These are phyloP conservation scores for Pachypeltis micranthus DNA, from an alignment of 1,140 invertebrate genomes.

Conservation along the genomic window DNA sequence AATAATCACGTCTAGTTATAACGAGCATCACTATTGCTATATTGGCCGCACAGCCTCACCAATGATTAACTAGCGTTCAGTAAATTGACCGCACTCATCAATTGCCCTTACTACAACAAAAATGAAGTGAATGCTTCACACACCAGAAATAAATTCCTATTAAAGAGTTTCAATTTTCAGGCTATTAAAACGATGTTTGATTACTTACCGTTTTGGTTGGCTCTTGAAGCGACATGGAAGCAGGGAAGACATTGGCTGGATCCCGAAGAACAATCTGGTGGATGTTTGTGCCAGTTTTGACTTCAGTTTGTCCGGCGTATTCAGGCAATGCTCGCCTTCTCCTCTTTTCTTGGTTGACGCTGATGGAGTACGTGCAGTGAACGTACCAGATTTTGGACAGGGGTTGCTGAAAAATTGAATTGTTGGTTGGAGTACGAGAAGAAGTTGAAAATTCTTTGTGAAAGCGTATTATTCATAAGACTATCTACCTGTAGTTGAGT, in stretches of 20 bases:
- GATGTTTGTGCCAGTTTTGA: background rate
- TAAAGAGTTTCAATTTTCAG: no score
- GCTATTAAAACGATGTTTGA: no score
- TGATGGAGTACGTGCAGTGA: constrained; percentile 3
- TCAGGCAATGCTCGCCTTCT: background rate
- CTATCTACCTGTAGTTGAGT: background rate
- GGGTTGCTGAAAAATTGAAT: background rate
- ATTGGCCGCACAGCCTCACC: no score
- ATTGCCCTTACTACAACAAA: no score
- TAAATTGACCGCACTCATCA: no score
- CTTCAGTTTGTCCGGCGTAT: background rate
- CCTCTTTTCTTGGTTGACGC: background rate
- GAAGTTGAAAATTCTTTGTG: background rate
- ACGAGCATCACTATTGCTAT: no score
- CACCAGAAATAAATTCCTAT: no score
- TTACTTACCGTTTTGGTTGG: no score
- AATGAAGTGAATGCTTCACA: no score
- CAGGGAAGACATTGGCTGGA: background rate
- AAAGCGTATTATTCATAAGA: background rate
- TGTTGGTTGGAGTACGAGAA: background rate
- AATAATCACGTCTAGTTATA: no score
- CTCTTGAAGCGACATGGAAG: background rate
- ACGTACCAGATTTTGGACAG: constrained; percentile 4
- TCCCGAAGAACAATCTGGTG: background rate
- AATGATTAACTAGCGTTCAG: no score